Base-by-base conservation (phyloP, 2,113 vertebrate species). In the Percopsis transmontana region DNA sequence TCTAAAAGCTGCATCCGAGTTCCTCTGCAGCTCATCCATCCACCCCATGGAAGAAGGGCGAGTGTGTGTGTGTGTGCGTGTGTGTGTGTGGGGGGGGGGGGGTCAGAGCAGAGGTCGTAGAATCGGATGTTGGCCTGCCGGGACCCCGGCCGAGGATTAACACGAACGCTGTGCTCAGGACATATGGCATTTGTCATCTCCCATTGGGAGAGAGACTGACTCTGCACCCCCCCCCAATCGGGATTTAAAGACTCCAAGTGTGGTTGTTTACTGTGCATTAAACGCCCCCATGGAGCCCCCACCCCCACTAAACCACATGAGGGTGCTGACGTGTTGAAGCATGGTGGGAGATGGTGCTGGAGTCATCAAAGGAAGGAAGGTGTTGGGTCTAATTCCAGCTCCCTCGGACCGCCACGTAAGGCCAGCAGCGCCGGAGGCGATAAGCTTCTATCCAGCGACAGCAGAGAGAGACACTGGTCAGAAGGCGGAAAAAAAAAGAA, bases 171-270 rank as follows among this genome's bases (percentile, higher is more conserved):
- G 88, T 70, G 85, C 83, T 88, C 83, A 88, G 84, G 86, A 90
- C 89, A 90, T 89, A 88, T 90, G 88, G 91, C 87, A 91, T 91
- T 91, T 90, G 88, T 86, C 88, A 90, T 89, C 85, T 87, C 88
- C 86, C 84, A 90, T 87, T 85, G 88, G 82, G 88, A 83, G 59
- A 83, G 58, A 65, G 42, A 5, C 76, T 84, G 76, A 80, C 68
- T 77, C 83, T 71, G 81, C 16, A 1, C 59, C 62, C 23, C 9
- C 62, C 42, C 79, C 72, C 84, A 81, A 71, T 83, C 51, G 66
- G 90, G 89, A 84, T 89, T 91, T 89, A 88, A 79, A 86, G 81
- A 84, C 87, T 90, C 79, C 74, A 83, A 88, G 85, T 88, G 77
- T 90, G 87, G 87, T 85, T 87, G 87, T 91, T 91, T 89, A 89